Conservation (phyloP, 2,888 invertebrate species). For the Morinoia aosen region DNA sequence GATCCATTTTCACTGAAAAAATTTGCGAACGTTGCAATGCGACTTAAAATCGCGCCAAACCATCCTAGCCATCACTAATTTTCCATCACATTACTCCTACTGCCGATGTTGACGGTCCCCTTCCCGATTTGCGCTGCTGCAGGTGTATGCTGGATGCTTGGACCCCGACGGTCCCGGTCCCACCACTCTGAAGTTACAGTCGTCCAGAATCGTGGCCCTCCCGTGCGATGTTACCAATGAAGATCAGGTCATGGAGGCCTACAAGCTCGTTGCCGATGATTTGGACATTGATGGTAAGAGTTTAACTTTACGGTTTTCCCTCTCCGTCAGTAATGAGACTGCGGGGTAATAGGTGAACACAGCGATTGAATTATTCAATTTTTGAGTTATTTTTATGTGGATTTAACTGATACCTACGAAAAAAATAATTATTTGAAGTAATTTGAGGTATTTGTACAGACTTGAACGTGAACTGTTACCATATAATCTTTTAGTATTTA, state of each 20-base stretch:
- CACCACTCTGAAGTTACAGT: slow-evolving; percentile 68
- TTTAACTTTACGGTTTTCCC: background rate
- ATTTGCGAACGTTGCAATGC: background rate
- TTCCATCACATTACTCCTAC: background rate
- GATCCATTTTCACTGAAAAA: background rate
- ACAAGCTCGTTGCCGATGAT: slow-evolving; percentile 67
- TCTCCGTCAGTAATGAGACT: background rate
- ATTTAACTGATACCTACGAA: background rate
- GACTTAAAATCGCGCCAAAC: background rate
- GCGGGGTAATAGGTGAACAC: too few relatives aligned
- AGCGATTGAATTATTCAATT: too few relatives aligned
- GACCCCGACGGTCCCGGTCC: slow-evolving; percentile 70
- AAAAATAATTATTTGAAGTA: background rate
- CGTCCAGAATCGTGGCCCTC: slow-evolving; percentile 71
- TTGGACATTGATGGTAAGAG: slow-evolving; percentile 58
- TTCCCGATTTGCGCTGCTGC: slow-evolving; percentile 16
- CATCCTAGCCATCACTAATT: background rate
- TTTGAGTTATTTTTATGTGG: too few relatives aligned
- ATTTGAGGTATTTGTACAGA: too few relatives aligned
- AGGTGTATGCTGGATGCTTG: slow-evolving; percentile 72
- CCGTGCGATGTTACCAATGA: slow-evolving; percentile 72
- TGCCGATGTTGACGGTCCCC: background rate
- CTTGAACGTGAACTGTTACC: too few relatives aligned
- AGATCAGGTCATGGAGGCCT: slow-evolving; percentile 68
- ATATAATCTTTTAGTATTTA: too few relatives aligned